Evolutionary conservation across 2,113 vertebrate genomes (phyloP), one percentile per base, ranked within the genome.

Genomic region (Oncorhynchus tshawytscha): DNA sequence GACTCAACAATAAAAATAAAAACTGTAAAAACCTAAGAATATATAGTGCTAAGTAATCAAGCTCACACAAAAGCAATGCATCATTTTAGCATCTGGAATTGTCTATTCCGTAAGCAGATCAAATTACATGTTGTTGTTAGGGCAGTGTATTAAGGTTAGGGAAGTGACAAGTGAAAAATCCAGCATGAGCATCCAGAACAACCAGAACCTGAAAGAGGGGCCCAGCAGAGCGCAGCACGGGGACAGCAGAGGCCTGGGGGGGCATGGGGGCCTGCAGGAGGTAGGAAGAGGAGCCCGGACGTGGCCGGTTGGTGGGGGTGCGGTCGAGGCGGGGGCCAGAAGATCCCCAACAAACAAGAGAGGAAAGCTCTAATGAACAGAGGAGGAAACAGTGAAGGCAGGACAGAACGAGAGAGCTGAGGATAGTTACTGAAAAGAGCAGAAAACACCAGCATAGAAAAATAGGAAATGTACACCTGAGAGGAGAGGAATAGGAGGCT

Each of bases 261-360:
- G 71, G 70, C 49, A 73, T 31, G 5, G 39, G 75, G 62, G 77
- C 51, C 29, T 76, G 72, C 79, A 79, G 79, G 34, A 72, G 67
- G 31, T 75, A 82, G 24, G 48, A 27, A 27, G 54, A 74, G 25
- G 72, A 80, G 70, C 80, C 49, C 12, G 90, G 90, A 71, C 86
- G 88, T 16, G 90, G 92, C 49, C 90, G 88, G 86, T 89, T 90
- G 77, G 85, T 86, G 9, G 77, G 24, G 82, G 82, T 49, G 3
- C 12, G 1, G 49, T 18, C 15, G 67, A 15, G 5, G 45, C 75
- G 13, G 81, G 2, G 4, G 82, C 57, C 78, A 85, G 16, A 3
- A 86, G 74, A 20, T 86, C 87, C 68, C 66, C 51, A 78, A 80
- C 66, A 51, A 82, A 70, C 60, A 80, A 70, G 74, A 85, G 60